Base-by-base conservation (phyloP, 2,888 invertebrate species). In the Anoplius nigerrimus region DNA sequence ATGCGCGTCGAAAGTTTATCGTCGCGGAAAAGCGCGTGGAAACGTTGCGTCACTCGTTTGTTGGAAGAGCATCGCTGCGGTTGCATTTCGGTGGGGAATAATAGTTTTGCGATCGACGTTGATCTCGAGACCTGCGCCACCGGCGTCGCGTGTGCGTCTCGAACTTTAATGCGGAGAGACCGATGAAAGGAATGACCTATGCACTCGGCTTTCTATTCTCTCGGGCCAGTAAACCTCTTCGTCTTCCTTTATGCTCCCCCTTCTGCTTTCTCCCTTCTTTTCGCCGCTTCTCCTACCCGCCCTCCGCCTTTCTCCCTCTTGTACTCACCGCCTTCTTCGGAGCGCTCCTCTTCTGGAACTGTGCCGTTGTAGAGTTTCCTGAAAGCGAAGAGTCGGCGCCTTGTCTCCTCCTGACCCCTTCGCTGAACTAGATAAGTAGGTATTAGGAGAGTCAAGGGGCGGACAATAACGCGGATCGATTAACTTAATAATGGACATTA, bases 401-500 rank as follows among this genome's bases (percentile, higher is more conserved):
- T 21, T 53, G 24, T 27, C 42, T 56, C 16, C 56, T 42, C 56
- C 11, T 16, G 24, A 34, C 27, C 51, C 21, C 68, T 71, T 71
- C 80, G 6, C 34, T 34, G 68, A 70, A 67, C 73, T 72, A 72
- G 79, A 79, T 79, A 79, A 79, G 79, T 79, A 78, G 78, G 79
- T 80, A 79, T 79, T 79, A 80, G 75, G 74, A 67, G 72, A 76
- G 77, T 74, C 72, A 69, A 77, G 75, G 69, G 70, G 69, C 66
- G 79, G 81, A 81, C 75, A 74, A 81, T 79, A 81, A 82, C 76
- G 76, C 72, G 81, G 81, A 79, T 81, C 78, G 78, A 82, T 78
- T 81, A 80, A 81, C 78, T 80, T 80, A 81, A 80, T 80, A 81
- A 80, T 76, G 78, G 80, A 81, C 78, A 79, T 80, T 80, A 81